These are phyloP conservation scores for Phrynocephalus vlangalii DNA, from an alignment of 2,797 vertebrate species.

Conservation along the genomic window DNA sequence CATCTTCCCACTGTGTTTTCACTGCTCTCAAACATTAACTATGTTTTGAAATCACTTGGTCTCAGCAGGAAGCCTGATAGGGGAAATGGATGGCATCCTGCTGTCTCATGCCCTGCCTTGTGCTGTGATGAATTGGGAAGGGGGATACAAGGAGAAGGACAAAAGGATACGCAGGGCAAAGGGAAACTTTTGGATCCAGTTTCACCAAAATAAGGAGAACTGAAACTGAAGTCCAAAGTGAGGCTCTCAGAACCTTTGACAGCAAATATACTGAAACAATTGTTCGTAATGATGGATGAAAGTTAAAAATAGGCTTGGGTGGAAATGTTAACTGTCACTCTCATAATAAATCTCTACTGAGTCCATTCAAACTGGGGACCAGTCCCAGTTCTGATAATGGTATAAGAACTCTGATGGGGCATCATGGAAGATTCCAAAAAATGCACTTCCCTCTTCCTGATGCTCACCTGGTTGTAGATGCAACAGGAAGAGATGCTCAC, in stretches of 20 bases:
- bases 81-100: slow-evolving; percentile 7
- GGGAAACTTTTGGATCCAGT: slow-evolving; percentile 13
- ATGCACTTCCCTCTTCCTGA: background rate
- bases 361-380: too few relatives aligned
- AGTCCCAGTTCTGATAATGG: background rate
- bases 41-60: slow-evolving; percentile 32
- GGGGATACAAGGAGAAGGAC: background rate
- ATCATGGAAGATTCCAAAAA: background rate
- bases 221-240: background rate
- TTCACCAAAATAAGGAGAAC: slow-evolving; percentile 16
- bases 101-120: slow-evolving; percentile 2
- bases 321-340: too few relatives aligned
- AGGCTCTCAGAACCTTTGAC: background rate
- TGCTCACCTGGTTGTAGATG: background rate
- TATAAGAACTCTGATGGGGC: background rate
- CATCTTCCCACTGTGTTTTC: slow-evolving; percentile 26
- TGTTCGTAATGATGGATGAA: background rate
- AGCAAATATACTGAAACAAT: too few relatives aligned
- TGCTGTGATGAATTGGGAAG: background rate
- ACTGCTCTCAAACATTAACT: slow-evolving; percentile 37
- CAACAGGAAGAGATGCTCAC: background rate
- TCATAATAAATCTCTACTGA: background rate
- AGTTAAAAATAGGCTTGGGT: background rate
- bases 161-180: background rate
- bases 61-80: slow-evolving; percentile 27